Evolutionary conservation across 2,797 vertebrate species (phyloP).

Genomic region (Anomalospiza imberbis): DNA sequence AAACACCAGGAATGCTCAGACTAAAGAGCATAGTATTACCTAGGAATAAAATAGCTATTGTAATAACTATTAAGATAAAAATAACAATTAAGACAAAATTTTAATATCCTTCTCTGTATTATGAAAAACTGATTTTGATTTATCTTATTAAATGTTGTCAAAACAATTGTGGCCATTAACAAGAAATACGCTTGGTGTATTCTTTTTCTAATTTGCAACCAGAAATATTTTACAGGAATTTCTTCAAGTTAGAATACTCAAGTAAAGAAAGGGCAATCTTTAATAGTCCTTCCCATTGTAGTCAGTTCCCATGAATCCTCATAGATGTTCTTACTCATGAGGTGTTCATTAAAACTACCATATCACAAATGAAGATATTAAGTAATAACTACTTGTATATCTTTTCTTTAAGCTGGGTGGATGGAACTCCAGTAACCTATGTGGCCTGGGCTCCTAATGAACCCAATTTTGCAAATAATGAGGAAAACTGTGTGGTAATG

Average conservation of each 20-base stretch:
- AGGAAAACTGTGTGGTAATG: slow-evolving; percentile 90
- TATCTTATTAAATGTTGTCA: neutral
- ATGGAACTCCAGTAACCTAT: slow-evolving; percentile 83
- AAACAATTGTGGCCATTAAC: neutral
- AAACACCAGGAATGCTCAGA: neutral
- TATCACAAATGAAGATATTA: neutral
- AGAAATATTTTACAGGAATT: neutral
- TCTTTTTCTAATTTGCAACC: neutral
- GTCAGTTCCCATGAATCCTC: neutral
- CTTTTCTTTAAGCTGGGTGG: slow-evolving; percentile 84
- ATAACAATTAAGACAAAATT: neutral
- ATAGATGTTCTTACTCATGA: neutral
- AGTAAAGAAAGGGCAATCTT: neutral
- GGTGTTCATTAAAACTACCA: neutral
- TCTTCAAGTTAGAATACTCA: neutral
- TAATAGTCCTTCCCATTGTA: neutral
- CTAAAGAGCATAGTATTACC: neutral
- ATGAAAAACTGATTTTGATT: neutral
- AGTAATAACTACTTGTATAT: neutral
- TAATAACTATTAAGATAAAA: neutral
- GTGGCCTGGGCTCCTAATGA: slow-evolving; percentile 88
- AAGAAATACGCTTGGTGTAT: neutral
- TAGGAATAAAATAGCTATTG: neutral
- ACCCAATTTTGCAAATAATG: slow-evolving; percentile 93
- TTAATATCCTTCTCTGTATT: neutral